Base-by-base conservation (phyloP, 2,888 invertebrate species). In the Tuta absoluta region DNA sequence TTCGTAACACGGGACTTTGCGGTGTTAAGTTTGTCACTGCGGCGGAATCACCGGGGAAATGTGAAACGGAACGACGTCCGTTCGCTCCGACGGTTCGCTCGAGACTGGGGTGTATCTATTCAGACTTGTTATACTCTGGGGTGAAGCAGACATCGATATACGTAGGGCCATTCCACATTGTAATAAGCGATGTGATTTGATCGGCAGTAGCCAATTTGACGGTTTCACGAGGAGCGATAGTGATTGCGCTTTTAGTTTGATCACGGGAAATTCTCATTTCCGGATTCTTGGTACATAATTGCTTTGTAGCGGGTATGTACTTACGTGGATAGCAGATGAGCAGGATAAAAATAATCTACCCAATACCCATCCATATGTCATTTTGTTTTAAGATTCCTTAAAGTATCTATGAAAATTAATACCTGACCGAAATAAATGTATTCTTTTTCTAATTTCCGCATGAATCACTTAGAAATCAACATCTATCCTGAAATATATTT, bases 1-100 rank as follows among this genome's bases (percentile, higher is more conserved):
- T 59, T 64, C 65, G 62, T 14, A 38, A 53, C 33, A 45, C 56
- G 58, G 51, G 37, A 38, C 37, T 49, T 64, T 60, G 41, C 59
- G 37, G 33, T 49, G 33, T 19, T 48, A 51, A 41, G 59, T 56
- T 49, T 59, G 51, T 11, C 14, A 5, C 51, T 23, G 51, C 41
- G 53, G n/a, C 49, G 49, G 10, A 24, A 33, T 33, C 33, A 33
- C 33, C 33, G 33, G 10, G 33, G 41, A 11, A n/a, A 23, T 24
- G 19, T 14, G 14, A n/a, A 14, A 48, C 61, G 10, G 1, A 12
- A 8, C 11, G 38, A 64, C 68, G 66, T 62, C 57, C 63, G 37
- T 19, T 19, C 65, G 0, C 60, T 19, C 1, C 65, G 60, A 53
- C 59, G 51, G 51, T 48, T 28, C 37, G 33, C 10, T 4, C 21